Percentiles rank a stretch among this genome's conserved stretches.
Evolutionary conservation across 2,113 vertebrate species (phyloP).

Genomic region (Morone chrysops): DNA sequence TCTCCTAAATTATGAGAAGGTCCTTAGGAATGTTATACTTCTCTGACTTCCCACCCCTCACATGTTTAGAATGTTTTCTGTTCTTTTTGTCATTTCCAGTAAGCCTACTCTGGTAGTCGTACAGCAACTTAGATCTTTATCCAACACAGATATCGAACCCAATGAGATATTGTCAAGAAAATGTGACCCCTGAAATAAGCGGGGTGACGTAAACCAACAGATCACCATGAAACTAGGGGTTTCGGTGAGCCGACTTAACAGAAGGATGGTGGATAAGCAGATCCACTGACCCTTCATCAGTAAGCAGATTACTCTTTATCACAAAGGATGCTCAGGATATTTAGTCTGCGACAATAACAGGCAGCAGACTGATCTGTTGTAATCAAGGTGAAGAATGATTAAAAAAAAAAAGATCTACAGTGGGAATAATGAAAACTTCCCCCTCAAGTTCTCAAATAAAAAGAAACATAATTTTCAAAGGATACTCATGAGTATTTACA

Average conservation of each 20-base stretch:
- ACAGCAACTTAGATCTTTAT: slow-evolving; percentile 16
- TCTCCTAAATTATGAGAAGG: slow-evolving; percentile 67
- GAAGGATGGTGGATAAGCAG: slow-evolving; percentile 76
- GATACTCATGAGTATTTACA: no score
- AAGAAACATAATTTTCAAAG: not conserved
- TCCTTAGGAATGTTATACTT: slow-evolving; percentile 62
- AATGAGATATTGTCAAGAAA: not conserved
- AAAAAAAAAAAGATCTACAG: not conserved
- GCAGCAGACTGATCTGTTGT: slow-evolving; percentile 39
- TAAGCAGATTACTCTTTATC: slow-evolving; percentile 80
- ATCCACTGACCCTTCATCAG: slow-evolving; percentile 63
- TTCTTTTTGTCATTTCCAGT: slow-evolving; percentile 65
- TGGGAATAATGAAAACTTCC: not conserved
- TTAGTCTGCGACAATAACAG: slow-evolving; percentile 44
- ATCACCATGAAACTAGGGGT: slow-evolving; percentile 59
- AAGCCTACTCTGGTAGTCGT: slow-evolving; percentile 27
- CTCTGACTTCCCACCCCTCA: not conserved
- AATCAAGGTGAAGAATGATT: slow-evolving; percentile 54
- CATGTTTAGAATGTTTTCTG: slow-evolving; percentile 33
- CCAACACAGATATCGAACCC: not conserved
- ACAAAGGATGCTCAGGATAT: slow-evolving; percentile 62
- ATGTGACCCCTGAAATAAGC: slow-evolving; percentile 5
- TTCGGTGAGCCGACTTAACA: slow-evolving; percentile 69
- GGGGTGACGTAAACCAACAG: slow-evolving; percentile 9
- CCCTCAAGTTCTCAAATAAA: not conserved